phyloP scores from a whole-genome alignment of 1,140 invertebrate species.

The Papilio polytes region DNA sequence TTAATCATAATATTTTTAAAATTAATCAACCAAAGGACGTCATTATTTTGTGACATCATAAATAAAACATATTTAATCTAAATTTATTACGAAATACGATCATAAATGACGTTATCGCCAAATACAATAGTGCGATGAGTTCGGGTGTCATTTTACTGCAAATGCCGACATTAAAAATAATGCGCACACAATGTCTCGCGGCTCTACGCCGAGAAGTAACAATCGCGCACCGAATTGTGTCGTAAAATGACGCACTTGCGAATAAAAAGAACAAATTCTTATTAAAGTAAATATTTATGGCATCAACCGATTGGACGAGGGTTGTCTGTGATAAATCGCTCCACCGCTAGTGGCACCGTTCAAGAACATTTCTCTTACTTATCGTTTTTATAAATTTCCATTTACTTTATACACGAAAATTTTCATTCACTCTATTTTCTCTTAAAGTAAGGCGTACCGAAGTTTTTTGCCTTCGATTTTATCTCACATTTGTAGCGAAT shows the following conservation, averaged over 20 bases:
- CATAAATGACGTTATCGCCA: conserved; percentile 31
- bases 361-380: conserved; percentile 68
- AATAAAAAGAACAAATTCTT: conserved; percentile 82
- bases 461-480: conserved; percentile 41
- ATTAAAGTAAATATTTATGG: conserved; percentile 84
- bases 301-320: conserved; percentile 80
- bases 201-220: conserved; percentile 55
- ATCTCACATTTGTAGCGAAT: conserved; percentile 45
- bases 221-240: conserved; percentile 69
- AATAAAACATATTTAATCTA: conserved; percentile 1
- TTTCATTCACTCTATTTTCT: conserved; percentile 63
- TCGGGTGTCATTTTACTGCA: conserved; percentile 51
- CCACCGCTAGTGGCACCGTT: conserved; percentile 66
- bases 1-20: no score
- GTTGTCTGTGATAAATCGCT: conserved; percentile 78
- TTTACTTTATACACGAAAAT: conserved; percentile 68
- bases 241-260: conserved; percentile 75
- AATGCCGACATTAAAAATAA: conserved; percentile 66
- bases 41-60: not conserved
- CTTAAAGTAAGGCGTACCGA: conserved; percentile 51
- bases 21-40: not conserved
- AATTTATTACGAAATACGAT: conserved; percentile 40
- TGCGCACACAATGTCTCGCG: conserved; percentile 58
- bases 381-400: conserved; percentile 67
- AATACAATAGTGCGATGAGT: conserved; percentile 42